Conservation (phyloP, 2,888 invertebrate species). For the Pomacea canaliculata region DNA sequence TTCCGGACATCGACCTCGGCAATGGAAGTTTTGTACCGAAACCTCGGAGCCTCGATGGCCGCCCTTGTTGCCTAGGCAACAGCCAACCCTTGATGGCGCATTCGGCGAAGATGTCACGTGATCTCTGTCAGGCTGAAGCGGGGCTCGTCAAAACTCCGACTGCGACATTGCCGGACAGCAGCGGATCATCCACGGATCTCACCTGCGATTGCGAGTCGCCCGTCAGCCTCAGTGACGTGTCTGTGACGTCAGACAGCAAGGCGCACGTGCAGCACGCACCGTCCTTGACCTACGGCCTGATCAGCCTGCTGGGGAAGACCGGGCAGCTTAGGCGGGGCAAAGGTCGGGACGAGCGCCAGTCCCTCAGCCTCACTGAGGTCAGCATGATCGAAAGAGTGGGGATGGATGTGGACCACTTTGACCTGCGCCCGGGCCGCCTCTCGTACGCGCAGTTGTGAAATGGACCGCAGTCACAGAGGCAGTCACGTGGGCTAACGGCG, state of each 20-base stretch:
- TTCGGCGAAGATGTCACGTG: not conserved
- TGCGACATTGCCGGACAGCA: not conserved
- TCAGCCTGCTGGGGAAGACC: slow-evolving; percentile 5
- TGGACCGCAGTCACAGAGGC: too few relatives aligned
- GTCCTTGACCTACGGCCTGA: slow-evolving; percentile 20
- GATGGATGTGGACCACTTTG: not conserved
- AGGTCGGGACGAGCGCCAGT: slow-evolving; percentile 1
- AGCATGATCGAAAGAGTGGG: not conserved
- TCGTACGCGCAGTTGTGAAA: not conserved
- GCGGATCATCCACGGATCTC: slow-evolving; percentile 17
- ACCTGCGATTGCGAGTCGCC: slow-evolving; percentile 22
- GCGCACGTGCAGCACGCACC: slow-evolving; percentile 20
- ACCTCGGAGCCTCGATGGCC: too few relatives aligned
- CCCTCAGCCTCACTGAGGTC: slow-evolving; percentile 18
- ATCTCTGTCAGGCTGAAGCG: not conserved
- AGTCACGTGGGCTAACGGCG: too few relatives aligned
- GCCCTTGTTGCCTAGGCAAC: too few relatives aligned
- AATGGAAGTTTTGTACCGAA: too few relatives aligned
- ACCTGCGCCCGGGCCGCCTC: not conserved
- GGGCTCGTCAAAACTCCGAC: not conserved
- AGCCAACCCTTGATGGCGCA: not conserved
- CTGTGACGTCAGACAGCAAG: not conserved
- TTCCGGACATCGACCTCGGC: too few relatives aligned
- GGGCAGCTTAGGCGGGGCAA: not conserved
- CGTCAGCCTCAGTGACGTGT: slow-evolving; percentile 14